These are phyloP conservation scores for Antheraea mylitta DNA, from an alignment of 1,140 invertebrate species.

Conservation along the genomic window DNA sequence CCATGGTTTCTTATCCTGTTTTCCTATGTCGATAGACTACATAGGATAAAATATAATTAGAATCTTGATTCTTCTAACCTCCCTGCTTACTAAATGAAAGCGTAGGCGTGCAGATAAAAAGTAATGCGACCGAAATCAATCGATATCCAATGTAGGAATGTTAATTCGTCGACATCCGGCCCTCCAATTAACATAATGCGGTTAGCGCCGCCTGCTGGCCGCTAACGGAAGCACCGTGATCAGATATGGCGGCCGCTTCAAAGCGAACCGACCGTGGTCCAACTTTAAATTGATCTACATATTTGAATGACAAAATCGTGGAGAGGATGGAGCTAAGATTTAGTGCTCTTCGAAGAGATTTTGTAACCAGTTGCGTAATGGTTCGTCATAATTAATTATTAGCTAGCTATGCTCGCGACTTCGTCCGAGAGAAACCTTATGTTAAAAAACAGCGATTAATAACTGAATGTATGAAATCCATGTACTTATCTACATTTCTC, in stretches of 20 bases:
- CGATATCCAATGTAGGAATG: not conserved
- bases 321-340: not conserved
- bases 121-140: not conserved
- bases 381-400: too few species aligned
- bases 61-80: too few species aligned
- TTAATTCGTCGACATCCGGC: slow-evolving; percentile 3
- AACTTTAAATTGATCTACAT: slow-evolving; percentile 2
- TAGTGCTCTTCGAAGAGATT: not conserved
- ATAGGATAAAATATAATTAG: too few species aligned
- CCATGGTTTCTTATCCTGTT: too few species aligned
- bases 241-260: not conserved
- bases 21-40: too few species aligned
- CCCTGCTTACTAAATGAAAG: not conserved
- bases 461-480: too few species aligned
- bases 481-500: too few species aligned
- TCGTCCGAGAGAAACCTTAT: too few species aligned
- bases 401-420: too few species aligned
- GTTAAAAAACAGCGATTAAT: too few species aligned
- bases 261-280: not conserved
- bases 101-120: not conserved
- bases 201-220: not conserved
- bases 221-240: not conserved
- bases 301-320: not conserved
- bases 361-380: not conserved
- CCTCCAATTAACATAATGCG: not conserved